These are phyloP conservation scores for Carettochelys insculpta DNA, from an alignment of 2,113 vertebrate species.

Conservation along the genomic window DNA sequence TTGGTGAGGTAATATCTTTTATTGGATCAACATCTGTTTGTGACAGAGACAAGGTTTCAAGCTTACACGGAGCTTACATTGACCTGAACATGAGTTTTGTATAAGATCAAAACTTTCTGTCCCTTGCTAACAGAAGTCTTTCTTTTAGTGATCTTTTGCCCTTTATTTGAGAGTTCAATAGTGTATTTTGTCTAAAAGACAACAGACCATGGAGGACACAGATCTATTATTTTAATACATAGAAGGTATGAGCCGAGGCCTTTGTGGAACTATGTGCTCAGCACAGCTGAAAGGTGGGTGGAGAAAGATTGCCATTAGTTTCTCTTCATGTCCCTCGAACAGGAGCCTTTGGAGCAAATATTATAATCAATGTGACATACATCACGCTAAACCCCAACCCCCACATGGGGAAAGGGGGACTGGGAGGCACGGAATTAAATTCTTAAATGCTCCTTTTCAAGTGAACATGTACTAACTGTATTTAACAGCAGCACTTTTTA, in stretches of 20 bases:
- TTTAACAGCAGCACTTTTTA: not conserved
- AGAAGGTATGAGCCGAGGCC: not conserved
- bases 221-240: not conserved
- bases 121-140: not conserved
- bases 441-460: rapidly evolving
- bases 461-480: not conserved
- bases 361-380: not conserved
- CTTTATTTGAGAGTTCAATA: not conserved
- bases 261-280: not conserved
- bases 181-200: not conserved
- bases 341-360: not conserved
- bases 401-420: not conserved
- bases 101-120: not conserved
- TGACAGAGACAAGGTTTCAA: not conserved
- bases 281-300: not conserved
- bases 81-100: not conserved
- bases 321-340: not conserved
- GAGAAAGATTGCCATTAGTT: not conserved
- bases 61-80: not conserved
- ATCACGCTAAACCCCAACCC: not conserved
- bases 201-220: not conserved
- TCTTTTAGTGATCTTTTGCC: rapidly evolving
- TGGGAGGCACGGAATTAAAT: not conserved
- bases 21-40: not conserved
- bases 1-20: not conserved